These are phyloP conservation scores for Botia kubotai DNA, from an alignment of 2,797 vertebrate genomes.

Conservation along the genomic window DNA sequence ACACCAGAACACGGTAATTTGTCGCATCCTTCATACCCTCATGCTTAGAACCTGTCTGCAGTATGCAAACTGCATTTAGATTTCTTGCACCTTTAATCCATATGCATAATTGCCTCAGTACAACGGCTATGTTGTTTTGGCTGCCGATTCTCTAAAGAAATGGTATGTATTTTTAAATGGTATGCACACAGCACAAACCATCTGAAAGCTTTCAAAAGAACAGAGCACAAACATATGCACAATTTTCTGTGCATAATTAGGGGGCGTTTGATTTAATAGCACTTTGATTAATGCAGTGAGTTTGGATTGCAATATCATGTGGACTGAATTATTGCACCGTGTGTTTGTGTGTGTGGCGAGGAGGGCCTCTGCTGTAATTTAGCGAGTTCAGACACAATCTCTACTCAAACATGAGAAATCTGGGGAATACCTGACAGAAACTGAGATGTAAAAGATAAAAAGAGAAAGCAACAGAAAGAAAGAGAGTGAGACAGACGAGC, in stretches of 20 bases:
- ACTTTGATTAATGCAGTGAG: neutral
- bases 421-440: conserved; percentile 40
- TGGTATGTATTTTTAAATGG: neutral
- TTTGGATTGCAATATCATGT: conserved; percentile 1
- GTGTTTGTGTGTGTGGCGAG: neutral
- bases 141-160: neutral
- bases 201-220: neutral
- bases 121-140: neutral
- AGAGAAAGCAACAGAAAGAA: conserved; percentile 35
- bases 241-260: neutral
- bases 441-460: conserved; percentile 26
- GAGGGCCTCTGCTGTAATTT: neutral
- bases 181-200: neutral
- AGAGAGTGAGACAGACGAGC: conserved; percentile 1
- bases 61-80: neutral
- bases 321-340: neutral
- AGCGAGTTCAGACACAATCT: conserved; percentile 32
- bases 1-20: neutral
- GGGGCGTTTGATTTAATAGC: neutral
- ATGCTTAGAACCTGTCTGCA: neutral
- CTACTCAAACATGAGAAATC: conserved; percentile 12
- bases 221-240: neutral
- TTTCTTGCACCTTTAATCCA: neutral
- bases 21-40: neutral
- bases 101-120: neutral